These are phyloP conservation scores for Tarsius wallacei DNA, from an alignment of 2,797 vertebrate genomes.

Conservation along the genomic window DNA sequence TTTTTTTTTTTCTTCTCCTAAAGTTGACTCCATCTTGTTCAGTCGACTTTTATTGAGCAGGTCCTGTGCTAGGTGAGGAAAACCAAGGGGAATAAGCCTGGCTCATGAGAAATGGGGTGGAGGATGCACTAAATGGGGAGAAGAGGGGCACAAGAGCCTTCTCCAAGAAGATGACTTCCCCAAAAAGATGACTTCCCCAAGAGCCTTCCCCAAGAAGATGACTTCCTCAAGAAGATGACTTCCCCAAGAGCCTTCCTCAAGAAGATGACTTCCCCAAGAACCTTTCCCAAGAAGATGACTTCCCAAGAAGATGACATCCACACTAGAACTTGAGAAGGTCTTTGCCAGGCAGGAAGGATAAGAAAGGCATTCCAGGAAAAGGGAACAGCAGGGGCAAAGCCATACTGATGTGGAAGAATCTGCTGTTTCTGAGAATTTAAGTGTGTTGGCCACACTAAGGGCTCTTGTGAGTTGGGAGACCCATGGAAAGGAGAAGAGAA, in stretches of 20 bases:
- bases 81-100: not conserved
- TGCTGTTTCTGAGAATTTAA: not conserved
- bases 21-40: slow-evolving; percentile 75
- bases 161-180: not conserved
- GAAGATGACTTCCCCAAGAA: not conserved
- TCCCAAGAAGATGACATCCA: not conserved
- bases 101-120: not conserved
- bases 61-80: slow-evolving; percentile 2
- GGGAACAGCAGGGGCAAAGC: not conserved
- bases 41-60: slow-evolving; percentile 65
- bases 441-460: not conserved
- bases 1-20: not conserved
- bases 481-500: not conserved
- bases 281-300: not conserved
- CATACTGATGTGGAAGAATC: accelerated
- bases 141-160: not conserved
- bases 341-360: not conserved
- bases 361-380: not conserved
- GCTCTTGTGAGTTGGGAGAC: not conserved
- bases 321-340: not conserved
- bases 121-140: no score
- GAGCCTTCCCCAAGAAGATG: no score
- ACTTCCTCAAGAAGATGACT: not conserved
- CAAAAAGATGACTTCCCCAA: not conserved
- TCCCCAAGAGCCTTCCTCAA: no score